A percentile compares a stretch with the other conserved stretches of the same genome.
Evolutionary conservation across 2,888 invertebrate genomes (phyloP).

Genomic region (Torymus tubicola): DNA sequence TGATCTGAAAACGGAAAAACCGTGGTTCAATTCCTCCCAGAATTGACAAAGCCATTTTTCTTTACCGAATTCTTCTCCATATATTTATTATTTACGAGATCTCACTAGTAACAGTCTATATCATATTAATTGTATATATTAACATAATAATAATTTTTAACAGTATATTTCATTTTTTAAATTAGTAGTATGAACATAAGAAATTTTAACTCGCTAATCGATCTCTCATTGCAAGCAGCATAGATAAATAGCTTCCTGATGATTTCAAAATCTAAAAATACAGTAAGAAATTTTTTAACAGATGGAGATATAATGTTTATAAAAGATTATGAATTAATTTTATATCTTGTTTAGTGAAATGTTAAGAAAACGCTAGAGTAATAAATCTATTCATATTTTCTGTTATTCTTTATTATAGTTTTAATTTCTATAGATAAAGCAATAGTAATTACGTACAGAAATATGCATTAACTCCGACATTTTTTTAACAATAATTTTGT

Average conservation of each 20-base stretch:
- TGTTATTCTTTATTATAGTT: too few relatives aligned
- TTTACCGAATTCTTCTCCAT: background rate
- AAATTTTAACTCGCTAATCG: slow-evolving; percentile 17
- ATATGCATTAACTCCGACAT: background rate
- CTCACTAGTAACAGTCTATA: too few relatives aligned
- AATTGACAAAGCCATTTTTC: background rate
- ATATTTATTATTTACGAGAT: too few relatives aligned
- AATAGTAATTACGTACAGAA: background rate
- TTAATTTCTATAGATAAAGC: background rate
- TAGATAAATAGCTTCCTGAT: slow-evolving; percentile 48
- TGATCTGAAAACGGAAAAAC: too few relatives aligned
- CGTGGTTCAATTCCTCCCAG: too few relatives aligned
- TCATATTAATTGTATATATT: too few relatives aligned
- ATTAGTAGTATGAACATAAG: too few relatives aligned
- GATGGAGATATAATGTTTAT: background rate
- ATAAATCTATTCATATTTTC: too few relatives aligned
- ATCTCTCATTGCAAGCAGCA: slow-evolving; percentile 45
- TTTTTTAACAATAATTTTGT: background rate
- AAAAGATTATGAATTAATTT: background rate
- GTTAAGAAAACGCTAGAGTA: too few relatives aligned
- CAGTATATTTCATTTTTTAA: background rate
- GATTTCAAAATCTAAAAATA: slow-evolving; percentile 46
- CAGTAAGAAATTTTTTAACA: too few relatives aligned
- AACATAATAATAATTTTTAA: too few relatives aligned
- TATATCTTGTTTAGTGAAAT: too few relatives aligned